Base-by-base conservation (phyloP, 2,113 vertebrate genomes). In the Poeciliopsis retropinna region DNA sequence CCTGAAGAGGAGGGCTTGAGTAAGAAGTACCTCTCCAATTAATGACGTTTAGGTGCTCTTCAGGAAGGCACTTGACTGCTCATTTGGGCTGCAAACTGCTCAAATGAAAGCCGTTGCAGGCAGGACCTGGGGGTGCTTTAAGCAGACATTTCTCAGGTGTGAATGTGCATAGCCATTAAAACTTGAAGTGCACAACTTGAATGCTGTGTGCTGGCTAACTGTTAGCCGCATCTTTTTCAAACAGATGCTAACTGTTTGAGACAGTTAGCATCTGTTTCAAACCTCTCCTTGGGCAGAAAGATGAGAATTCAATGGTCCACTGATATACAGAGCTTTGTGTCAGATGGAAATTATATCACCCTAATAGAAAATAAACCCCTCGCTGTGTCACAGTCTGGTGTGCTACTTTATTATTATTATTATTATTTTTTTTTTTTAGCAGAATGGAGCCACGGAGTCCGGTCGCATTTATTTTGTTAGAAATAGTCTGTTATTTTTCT, bases 341-440 rank as follows among this genome's bases (percentile, higher is more conserved):
- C 85, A 84, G 85, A 87, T 85, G 84, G 85, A 84, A 89, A 83
- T 73, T 31, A 80, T 80, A 78, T 78, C 3, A 57, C 37, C 2
- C 44, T 78, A 71, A 88, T 72, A 77, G 82, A 84, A 87, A 85
- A 81, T 72, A 82, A 85, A 81, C 68, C 75, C 57, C 88, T 78
- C 7, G 22, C 80, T 81, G 84, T 78, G 88, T 44, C 78, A 82
- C 81, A 74, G 83, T 83, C 84, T 84, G 87, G 5, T 61, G 64
- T 51, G 27, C 60, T 73, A 44, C 9, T 44, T 64, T 32, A n/a
- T n/a, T n/a, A n/a, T n/a, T n/a, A n/a, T n/a, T n/a, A n/a, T n/a
- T n/a, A n/a, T n/a, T n/a, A 31, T 31, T 31, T 31, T 37, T 15
- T 51, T 25, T 57, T 57, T 10, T 62, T 77, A 29, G 63, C 67